Evolutionary conservation across 2,113 vertebrate species (phyloP), one percentile per base, ranked within the genome.

Genomic region (Morone chrysops): DNA sequence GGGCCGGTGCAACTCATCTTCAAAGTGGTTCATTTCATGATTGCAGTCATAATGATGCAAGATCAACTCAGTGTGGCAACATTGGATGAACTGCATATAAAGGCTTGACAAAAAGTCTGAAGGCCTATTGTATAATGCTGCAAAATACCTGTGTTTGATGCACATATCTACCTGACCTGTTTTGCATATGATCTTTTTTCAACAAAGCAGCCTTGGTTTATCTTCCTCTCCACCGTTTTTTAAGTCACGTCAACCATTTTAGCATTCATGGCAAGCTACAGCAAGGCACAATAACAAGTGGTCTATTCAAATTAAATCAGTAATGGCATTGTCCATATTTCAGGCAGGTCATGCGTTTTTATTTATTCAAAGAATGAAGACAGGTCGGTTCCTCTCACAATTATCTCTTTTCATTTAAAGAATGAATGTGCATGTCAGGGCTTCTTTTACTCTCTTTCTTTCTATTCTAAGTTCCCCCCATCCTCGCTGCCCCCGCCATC

Each of bases 251-350:
- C 56, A 53, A 77, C 76, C 57, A 25, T 82, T 89, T 94, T 91
- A 89, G 83, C 86, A 94, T 94, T 93, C 92, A 90, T 31, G 75
- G 75, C 89, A 20, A 81, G 87, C 67, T 68, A 25, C 70, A 54
- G 84, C 74, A 56, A 81, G 82, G 82, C 80, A 93, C 93, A 91
- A 92, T 93, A 94, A 94, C 90, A 94, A 94, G 91, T 89, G 92
- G 94, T 94, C 92, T 92, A 92, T 94, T 95, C 94, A 95, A 95
- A 96, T 96, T 92, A 94, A 94, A 95, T 94, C 92, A 94, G 93
- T 92, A 94, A 94, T 94, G 94, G 92, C 94, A 92, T 94, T 95
- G 93, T 94, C 94, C 94, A 94, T 95, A 95, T 95, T 95, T 94
- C 90, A 94, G 93, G 92, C 93, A 90, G 93, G 94, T 93, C 94